Evolutionary conservation across 2,888 invertebrate species (phyloP), one percentile per base, ranked within the genome.

Genomic region (Prostheceraeus crozeri): DNA sequence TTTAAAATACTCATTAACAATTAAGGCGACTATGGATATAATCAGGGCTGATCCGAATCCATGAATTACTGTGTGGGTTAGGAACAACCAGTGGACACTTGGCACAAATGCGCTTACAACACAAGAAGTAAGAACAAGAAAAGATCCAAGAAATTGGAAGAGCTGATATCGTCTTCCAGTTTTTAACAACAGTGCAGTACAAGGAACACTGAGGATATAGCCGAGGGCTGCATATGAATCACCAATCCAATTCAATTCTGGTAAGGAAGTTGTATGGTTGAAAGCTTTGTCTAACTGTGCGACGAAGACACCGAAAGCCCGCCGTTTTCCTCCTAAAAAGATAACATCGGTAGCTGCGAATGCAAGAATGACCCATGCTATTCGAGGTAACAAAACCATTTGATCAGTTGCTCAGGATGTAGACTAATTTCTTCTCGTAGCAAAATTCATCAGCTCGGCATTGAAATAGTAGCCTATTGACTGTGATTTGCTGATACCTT

Each of bases 291-390:
- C n/a, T 11, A 58, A 35, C 21, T 59, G 19, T 8, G 58, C 58
- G 11, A 58, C 58, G n/a, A 58, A 58, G 3, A 57, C 57, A 19
- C 58, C 58, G 19, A 58, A 58, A n/a, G 58, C 56, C 25, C 57
- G 11, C 28, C 58, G 57, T 35, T 58, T 58, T 27, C 58, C 58
- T 16, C 58, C 57, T 21, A 58, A 21, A 21, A 58, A 57, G 10
- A 58, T 57, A 21, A 58, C 58, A 28, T 54, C 58, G 19, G 35
- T 30, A 16, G 57, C 57, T 1, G 58, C 54, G 16, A 31, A 30
- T 10, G 19, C 28, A 1, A 58, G 58, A 2, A 58, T 35, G 2
- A 58, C 19, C 58, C 58, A 58, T 3, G 36, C 36, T n/a, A n/a
- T n/a, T n/a, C n/a, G n/a, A n/a, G n/a, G n/a, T n/a, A n/a, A n/a